Conservation (phyloP, 2,113 vertebrate genomes). For the Beaufortia kweichowensis region DNA sequence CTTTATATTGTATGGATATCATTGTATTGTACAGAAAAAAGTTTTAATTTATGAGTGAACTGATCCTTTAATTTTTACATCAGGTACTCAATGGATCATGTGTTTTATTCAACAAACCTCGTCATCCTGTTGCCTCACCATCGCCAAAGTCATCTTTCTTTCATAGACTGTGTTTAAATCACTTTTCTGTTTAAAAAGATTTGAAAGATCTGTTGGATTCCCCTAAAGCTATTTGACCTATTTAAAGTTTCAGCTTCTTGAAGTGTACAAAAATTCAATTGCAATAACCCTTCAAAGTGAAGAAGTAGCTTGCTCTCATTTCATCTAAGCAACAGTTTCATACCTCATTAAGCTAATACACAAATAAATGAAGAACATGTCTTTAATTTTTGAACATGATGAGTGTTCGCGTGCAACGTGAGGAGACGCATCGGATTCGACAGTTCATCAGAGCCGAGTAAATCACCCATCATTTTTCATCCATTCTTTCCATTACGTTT, state of each 20-base stretch:
- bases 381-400: slow-evolving; percentile 25
- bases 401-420: slow-evolving; percentile 11
- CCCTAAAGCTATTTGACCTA: neutral
- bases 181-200: neutral
- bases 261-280: neutral
- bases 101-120: neutral
- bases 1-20: no score
- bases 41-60: no score
- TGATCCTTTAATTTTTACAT: neutral
- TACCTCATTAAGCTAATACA: slow-evolving; percentile 35
- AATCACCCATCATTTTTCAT: slow-evolving; percentile 51
- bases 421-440: slow-evolving; percentile 8
- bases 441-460: slow-evolving; percentile 26
- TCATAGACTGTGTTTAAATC: neutral
- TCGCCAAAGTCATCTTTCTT: neutral
- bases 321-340: slow-evolving; percentile 12
- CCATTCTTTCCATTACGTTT: slow-evolving; percentile 48
- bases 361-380: slow-evolving; percentile 22
- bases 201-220: slow-evolving; percentile 6
- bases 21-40: no score
- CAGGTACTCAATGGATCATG: neutral
- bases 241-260: neutral
- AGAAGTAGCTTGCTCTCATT: neutral
- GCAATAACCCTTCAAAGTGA: neutral
- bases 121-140: neutral